phyloP scores from a whole-genome alignment of 2,113 vertebrate genomes.

The Calidris pygmaea region DNA sequence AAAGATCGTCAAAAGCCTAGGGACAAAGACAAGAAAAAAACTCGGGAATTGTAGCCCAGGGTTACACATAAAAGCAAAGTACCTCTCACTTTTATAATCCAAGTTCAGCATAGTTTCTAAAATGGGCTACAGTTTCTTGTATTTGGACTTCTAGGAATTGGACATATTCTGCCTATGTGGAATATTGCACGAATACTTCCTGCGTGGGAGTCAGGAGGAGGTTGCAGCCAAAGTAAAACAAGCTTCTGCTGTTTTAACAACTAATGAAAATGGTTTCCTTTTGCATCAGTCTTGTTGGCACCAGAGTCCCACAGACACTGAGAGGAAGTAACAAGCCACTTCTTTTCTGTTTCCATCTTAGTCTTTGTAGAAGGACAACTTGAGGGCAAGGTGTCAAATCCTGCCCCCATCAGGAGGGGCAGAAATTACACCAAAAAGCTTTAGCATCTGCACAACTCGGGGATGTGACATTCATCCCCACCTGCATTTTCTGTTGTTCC shows the following conservation, averaged over 20 bases:
- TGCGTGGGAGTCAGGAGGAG: conserved; percentile 41
- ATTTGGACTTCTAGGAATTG: conserved; percentile 57
- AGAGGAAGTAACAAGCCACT: not conserved
- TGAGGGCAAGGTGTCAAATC: not conserved
- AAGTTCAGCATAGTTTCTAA: not conserved
- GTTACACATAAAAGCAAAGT: not conserved
- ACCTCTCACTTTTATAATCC: not conserved
- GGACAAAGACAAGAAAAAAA: not conserved
- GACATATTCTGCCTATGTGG: not conserved
- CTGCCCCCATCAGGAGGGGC: not conserved
- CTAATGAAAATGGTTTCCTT: conserved; percentile 60
- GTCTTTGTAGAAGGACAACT: not conserved
- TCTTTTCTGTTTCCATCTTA: not conserved
- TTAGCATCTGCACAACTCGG: not conserved
- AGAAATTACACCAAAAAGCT: not conserved
- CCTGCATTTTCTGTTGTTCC: not conserved
- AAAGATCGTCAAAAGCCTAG: not conserved
- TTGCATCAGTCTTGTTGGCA: conserved; percentile 44
- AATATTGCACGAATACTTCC: conserved; percentile 27
- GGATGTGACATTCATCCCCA: not conserved
- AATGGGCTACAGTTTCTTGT: conserved; percentile 1
- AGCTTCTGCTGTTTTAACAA: conserved; percentile 37
- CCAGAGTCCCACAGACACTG: not conserved
- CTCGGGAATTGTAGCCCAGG: not conserved
- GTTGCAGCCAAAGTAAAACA: conserved; percentile 51